Evolutionary conservation across 2,113 vertebrate species (phyloP).

Genomic region (Xenopus tropicalis): DNA sequence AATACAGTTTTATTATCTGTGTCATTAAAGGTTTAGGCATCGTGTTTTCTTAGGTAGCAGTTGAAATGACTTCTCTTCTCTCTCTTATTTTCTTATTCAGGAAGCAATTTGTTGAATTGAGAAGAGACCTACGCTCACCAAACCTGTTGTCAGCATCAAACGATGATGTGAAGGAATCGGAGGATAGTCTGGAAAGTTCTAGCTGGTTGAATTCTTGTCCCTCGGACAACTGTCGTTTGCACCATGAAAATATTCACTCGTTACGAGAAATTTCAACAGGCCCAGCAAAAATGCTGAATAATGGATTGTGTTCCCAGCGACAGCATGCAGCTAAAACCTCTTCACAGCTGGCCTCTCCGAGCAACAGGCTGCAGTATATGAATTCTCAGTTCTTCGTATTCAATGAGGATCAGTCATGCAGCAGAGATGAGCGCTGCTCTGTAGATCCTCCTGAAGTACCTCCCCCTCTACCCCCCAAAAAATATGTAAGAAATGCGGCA

Average conservation of each 20-base stretch:
- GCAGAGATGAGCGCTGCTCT: constrained; percentile 45
- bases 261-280: not conserved
- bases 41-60: no score
- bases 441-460: constrained; percentile 41
- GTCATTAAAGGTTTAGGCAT: no score
- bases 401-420: constrained; percentile 31
- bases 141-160: constrained; percentile 1
- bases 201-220: not conserved
- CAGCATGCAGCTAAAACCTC: not conserved
- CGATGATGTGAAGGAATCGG: constrained; percentile 12
- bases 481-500: constrained; percentile 50
- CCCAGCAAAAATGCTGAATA: not conserved
- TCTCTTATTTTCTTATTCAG: constrained; percentile 1
- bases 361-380: constrained; percentile 17
- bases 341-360: not conserved
- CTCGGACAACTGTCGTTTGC: constrained; percentile 19
- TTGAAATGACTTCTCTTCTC: no score
- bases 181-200: constrained; percentile 2
- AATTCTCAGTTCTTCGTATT: constrained; percentile 31
- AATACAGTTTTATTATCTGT: not conserved
- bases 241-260: not conserved
- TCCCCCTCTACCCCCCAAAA: constrained; percentile 79
- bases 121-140: constrained; percentile 14
- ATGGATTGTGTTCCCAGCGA: not conserved
- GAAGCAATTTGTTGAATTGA: constrained; percentile 15